A percentile compares a stretch with the other conserved stretches of the same genome.
phyloP scores from a whole-genome alignment of 1,140 invertebrate species.

The Magallana angulata region DNA sequence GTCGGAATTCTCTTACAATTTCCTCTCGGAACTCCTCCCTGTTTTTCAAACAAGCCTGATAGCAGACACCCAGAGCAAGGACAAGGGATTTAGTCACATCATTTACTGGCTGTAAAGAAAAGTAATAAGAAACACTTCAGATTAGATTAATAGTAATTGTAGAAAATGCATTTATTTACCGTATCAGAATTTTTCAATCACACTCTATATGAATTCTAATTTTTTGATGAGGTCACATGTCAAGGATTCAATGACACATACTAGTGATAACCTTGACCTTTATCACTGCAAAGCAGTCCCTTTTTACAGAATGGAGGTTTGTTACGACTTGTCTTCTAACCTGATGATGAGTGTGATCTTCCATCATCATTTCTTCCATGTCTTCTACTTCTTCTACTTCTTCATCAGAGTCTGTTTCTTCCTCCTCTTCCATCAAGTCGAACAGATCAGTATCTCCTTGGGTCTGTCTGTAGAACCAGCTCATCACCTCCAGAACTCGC shows the following conservation, averaged over 20 bases:
- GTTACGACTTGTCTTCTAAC: neutral
- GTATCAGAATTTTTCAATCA: too few relatives aligned
- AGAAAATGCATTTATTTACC: too few relatives aligned
- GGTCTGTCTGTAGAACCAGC: conserved; percentile 69
- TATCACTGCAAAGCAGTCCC: too few relatives aligned
- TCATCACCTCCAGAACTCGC: conserved; percentile 70
- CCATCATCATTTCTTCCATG: neutral
- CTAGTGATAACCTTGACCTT: too few relatives aligned
- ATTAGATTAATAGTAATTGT: too few relatives aligned
- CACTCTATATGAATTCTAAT: too few relatives aligned
- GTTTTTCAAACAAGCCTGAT: conserved; percentile 70
- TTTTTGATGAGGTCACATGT: too few relatives aligned
- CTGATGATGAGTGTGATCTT: neutral
- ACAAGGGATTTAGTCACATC: conserved; percentile 66
- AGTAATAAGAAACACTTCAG: neutral
- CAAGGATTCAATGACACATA: too few relatives aligned
- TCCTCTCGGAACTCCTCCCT: conserved; percentile 62
- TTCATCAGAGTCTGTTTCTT: conserved; percentile 38
- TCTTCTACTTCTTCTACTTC: conserved; percentile 48
- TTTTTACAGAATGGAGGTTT: too few relatives aligned
- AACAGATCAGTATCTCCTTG: conserved; percentile 45
- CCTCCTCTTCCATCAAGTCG: conserved; percentile 48
- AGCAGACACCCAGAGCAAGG: conserved; percentile 72
- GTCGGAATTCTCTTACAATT: neutral
- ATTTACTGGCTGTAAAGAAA: conserved; percentile 42